Evolutionary conservation across 2,888 invertebrate species (phyloP).

Genomic region (Agriopis aurantiaria): DNA sequence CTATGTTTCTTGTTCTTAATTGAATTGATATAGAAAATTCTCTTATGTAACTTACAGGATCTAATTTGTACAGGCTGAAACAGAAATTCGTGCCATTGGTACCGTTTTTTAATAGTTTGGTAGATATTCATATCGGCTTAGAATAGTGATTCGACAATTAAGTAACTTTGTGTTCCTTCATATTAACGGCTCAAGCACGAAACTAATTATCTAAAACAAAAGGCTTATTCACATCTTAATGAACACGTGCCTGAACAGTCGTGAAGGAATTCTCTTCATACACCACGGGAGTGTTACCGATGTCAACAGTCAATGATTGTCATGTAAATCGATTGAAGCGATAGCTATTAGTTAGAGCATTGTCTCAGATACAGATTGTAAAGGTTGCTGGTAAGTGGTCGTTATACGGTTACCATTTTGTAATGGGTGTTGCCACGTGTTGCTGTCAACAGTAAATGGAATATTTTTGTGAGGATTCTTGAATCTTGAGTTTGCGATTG

Average conservation of each 20-base stretch:
- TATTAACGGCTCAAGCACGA: conserved; percentile 21
- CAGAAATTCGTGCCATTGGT: no score
- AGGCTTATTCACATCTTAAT: conserved; percentile 28
- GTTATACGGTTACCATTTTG: conserved; percentile 29
- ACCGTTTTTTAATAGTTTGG: neutral
- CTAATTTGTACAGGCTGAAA: no score
- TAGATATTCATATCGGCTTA: neutral
- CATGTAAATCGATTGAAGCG: conserved; percentile 43
- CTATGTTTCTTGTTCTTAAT: neutral
- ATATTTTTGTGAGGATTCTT: neutral
- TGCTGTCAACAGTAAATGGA: neutral
- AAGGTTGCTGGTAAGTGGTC: conserved; percentile 37
- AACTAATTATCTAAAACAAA: conserved; percentile 32
- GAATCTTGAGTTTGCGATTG: neutral
- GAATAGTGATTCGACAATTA: neutral
- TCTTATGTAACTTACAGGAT: no score
- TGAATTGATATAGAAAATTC: neutral
- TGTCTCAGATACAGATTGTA: conserved; percentile 45
- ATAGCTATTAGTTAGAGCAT: conserved; percentile 51
- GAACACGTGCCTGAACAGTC: conserved; percentile 29
- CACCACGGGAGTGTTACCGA: conserved; percentile 25
- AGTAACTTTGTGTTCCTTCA: conserved; percentile 1
- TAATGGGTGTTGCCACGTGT: neutral
- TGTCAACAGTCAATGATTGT: conserved; percentile 32
- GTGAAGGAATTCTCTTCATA: conserved; percentile 30